Base-by-base conservation (phyloP, 2,113 vertebrate species). In the Microcebus murinus region DNA sequence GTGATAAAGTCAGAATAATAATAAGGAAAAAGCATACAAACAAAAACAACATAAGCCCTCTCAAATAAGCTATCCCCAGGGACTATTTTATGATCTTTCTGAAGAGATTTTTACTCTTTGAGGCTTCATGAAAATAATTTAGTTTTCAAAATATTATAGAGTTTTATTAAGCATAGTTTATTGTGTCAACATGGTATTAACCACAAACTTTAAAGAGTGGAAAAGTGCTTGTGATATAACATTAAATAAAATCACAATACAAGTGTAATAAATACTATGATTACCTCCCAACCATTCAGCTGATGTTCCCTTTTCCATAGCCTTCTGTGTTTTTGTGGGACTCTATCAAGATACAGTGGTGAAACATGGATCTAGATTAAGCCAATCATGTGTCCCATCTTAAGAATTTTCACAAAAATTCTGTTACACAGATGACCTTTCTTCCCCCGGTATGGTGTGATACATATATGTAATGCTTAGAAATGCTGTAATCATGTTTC, bases 361-460 rank as follows among this genome's bases (percentile, higher is more conserved):
- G 21, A 17, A 91, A 13, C 34, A 50, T 71, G 8, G 11, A 70
- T 45, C 11, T 87, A 59, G 27, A 71, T 39, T 74, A 94, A 90
- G 13, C 39, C 76, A 90, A 23, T 88, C 45, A 21, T 1, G 21
- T 39, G 18, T 42, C 52, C 9, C 52, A 21, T 29, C 27, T 67
- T 23, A 90, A 70, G 70, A 55, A 20, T 81, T 88, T 57, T 87
- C 29, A 76, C 57, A 45, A 57, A 90, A 80, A 90, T 94, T 89
- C 7, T 55, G 8, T 76, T 48, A 82, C 21, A 48, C 14, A 84
- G 90, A 73, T 45, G 4, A 45, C 1, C 20, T 87, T 87, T 92
- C 17, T 70, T 23, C 6, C 80, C 86, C n/a, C 39, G 20, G 6
- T 59, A n/a, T 50, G 3, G 1, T 36, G 4, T 93, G 23, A 17